Evolutionary conservation across 1,140 invertebrate genomes (phyloP).

Genomic region (Drosophila carrolli): DNA sequence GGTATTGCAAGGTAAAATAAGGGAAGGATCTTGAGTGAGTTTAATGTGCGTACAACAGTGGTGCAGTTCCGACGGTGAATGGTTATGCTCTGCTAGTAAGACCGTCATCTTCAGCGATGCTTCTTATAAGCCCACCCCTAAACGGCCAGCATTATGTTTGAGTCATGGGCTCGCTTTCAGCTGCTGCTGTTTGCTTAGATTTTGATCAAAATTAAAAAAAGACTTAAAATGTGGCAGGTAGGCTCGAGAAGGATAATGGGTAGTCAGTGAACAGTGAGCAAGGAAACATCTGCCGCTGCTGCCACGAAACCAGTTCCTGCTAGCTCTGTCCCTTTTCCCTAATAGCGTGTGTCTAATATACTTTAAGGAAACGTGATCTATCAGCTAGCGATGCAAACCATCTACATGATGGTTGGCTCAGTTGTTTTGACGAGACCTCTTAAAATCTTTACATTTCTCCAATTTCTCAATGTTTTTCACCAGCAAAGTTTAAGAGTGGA

Average conservation of each 20-base stretch:
- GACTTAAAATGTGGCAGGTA: slow-evolving; percentile 11
- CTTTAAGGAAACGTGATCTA: slow-evolving; percentile 14
- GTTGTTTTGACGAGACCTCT: not conserved
- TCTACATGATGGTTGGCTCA: too few species aligned
- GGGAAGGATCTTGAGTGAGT: slow-evolving; percentile 36
- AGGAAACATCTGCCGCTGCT: slow-evolving; percentile 61
- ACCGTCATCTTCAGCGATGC: slow-evolving; percentile 6
- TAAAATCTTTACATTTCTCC: not conserved
- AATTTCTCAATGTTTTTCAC: not conserved
- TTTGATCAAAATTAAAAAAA: slow-evolving; percentile 3
- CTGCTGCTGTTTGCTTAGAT: not conserved
- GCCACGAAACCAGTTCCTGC: slow-evolving; percentile 57
- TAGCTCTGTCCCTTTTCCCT: not conserved
- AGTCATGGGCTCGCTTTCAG: not conserved
- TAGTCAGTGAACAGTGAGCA: slow-evolving; percentile 1
- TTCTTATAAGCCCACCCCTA: not conserved
- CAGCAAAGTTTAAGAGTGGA: slow-evolving; percentile 6
- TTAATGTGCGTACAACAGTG: not conserved
- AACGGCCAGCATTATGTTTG: not conserved
- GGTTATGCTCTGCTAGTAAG: not conserved
- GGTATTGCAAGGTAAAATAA: slow-evolving; percentile 5
- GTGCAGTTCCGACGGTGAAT: not conserved
- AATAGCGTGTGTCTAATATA: slow-evolving; percentile 33
- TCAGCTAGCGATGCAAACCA: not conserved
- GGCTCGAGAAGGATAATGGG: slow-evolving; percentile 46